Evolutionary conservation across 2,113 vertebrate species (phyloP), one percentile per base, ranked within the genome.

Genomic region (Xenus cinereus): DNA sequence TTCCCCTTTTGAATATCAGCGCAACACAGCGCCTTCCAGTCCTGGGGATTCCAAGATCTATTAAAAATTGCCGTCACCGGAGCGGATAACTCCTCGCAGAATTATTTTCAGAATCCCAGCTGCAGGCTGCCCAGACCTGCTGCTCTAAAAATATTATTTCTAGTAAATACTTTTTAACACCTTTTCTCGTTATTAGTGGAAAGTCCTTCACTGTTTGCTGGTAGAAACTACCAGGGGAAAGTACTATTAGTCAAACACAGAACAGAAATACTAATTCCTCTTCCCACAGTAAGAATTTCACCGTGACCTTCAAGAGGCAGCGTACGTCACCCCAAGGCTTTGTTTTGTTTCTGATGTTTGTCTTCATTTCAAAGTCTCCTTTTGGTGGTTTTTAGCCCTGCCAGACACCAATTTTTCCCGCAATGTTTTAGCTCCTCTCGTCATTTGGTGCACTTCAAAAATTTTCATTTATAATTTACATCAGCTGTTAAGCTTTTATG

Each of bases 381-480:
- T 63, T 15, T 62, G 28, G 78, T 54, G 48, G 12, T 24, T 84
- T 87, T 76, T 18, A 76, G 62, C 78, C 57, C 75, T 60, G 62
- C 72, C 89, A 80, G 91, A 75, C 79, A 26, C 2, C 1, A 32
- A 12, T 54, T 87, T 67, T 51, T 35, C 41, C 75, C 2, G 0
- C 32, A 39, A 75, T 37, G 10, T 79, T 96, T 79, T 64, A 32
- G 41, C 48, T 83, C n/a, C 67, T 32, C 62, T 82, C 76, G 20
- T 72, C 57, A 7, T 50, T 69, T 22, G 69, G 41, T 74, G 74
- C 81, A 46, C 78, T 60, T 85, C 56, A 60, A 2, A 83, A 76
- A n/a, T 64, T 26, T 7, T 63, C 62, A 72, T 95, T 72, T 85
- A 83, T 93, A 92, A 90, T 95, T 92, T 37, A 92, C 39, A 66